Percentiles rank a stretch among this genome's conserved stretches.
These are phyloP conservation scores for Ormyrus nitidulus DNA, from an alignment of 2,888 invertebrate species.

Conservation along the genomic window DNA sequence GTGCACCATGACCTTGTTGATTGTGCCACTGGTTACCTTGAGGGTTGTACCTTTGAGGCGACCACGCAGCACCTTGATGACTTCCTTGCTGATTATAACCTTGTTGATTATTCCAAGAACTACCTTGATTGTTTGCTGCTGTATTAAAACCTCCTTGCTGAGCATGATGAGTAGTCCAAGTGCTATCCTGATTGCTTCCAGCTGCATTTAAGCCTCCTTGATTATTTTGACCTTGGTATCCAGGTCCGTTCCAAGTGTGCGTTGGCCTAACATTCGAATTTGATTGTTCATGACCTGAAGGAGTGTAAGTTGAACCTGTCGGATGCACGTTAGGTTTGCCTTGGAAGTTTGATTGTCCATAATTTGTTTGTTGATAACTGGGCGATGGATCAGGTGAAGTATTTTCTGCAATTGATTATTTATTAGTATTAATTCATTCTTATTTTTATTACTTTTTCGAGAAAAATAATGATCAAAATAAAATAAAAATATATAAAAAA, in stretches of 20 bases:
- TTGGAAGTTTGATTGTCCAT: not conserved
- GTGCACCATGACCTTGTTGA: no score
- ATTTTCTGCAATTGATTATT: conserved; percentile 18
- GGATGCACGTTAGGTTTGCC: not conserved
- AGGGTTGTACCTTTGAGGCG: no score
- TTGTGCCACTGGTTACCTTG: no score
- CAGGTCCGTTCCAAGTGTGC: conserved; percentile 8
- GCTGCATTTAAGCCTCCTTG: not conserved
- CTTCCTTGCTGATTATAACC: no score
- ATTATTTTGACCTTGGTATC: conserved; percentile 3
- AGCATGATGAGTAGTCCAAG: not conserved
- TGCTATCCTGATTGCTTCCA: not conserved
- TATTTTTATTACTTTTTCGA: conserved; percentile 2
- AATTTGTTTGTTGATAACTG: conserved; percentile 16
- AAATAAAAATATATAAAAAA: not conserved
- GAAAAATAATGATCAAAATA: not conserved
- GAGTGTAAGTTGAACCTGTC: not conserved
- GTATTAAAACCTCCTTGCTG: not conserved
- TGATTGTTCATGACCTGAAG: not conserved
- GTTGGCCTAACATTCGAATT: not conserved
- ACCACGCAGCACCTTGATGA: no score
- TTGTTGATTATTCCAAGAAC: not conserved
- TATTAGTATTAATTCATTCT: not conserved
- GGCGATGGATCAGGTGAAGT: not conserved
- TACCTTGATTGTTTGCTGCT: not conserved